Evolutionary conservation across 23 tunicate species (phyloP), one percentile per base, ranked within the genome.

Genomic region (Clavelina lepadiformis): DNA sequence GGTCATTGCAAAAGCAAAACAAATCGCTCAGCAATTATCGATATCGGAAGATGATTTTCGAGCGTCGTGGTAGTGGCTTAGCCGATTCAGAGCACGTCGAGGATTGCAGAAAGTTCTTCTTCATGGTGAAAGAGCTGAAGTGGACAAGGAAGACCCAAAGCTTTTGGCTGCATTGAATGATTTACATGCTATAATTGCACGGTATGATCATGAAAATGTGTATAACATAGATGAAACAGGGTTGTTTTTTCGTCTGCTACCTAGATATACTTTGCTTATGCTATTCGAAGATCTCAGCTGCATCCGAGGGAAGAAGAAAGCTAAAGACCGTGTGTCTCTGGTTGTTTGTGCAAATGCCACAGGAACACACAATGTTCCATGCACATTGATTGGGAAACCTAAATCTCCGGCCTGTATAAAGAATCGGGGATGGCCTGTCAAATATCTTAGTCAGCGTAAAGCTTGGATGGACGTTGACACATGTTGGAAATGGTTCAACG

Each of bases 181-280:
- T 49, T 50, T 67, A 23, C 24, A 64, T 65, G 58, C 57, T 65
- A 65, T 26, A 64, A 63, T 63, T 37, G 35, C 58, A 73, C 32
- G 37, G 73, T 73, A 73, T 73, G 76, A 73, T 64, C 62, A 75
- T 73, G 76, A 73, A 73, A 73, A 73, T 73, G 79, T 73, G 56
- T 73, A 73, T 30, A 73, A 64, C 73, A 73, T 73, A 75, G 79
- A 73, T 41, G 79, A 73, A 73, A 73, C 79, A 64, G 79, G 61
- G 74, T 65, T 73, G 58, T 73, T 73, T 41, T 71, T 73, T 73
- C 73, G 61, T 5, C 73, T 73, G 33, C 58, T 67, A 64, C 79
- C 76, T 4, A 67, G 72, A 27, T 73, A 73, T 73, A 63, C 58
- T 31, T 8, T 44, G 73, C 46, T 73, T 31, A 47, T 52, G 72